Conservation (phyloP, 2,113 vertebrate species). For the Agelaius phoeniceus region DNA sequence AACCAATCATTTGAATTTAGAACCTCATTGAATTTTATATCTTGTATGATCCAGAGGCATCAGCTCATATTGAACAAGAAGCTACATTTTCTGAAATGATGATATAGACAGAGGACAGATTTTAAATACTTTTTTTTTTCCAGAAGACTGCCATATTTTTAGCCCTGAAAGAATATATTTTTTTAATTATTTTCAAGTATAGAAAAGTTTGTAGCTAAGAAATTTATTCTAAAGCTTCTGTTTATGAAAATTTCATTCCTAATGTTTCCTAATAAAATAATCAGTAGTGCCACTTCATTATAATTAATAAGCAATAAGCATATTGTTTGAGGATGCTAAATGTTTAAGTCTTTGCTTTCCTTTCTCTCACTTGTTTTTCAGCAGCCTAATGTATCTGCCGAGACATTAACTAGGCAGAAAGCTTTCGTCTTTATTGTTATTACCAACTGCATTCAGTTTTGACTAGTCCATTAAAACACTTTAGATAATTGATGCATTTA, state of each 20-base stretch:
- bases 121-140: not conserved
- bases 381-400: not conserved
- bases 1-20: rapidly evolving
- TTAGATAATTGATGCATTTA: not conserved
- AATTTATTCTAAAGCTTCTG: not conserved
- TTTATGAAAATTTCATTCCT: slow-evolving; percentile 10
- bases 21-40: not conserved
- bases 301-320: slow-evolving; percentile 51
- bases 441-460: not conserved
- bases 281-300: not conserved
- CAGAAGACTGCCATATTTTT: not conserved
- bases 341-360: not conserved
- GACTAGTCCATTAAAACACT: slow-evolving; percentile 8
- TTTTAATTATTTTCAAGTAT: not conserved
- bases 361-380: not conserved
- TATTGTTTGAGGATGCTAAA: slow-evolving; percentile 17
- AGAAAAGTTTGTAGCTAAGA: not conserved
- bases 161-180: not conserved
- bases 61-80: not conserved
- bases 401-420: not conserved
- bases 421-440: not conserved
- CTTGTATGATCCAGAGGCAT: not conserved
- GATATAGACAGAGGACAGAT: not conserved
- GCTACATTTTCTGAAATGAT: not conserved
- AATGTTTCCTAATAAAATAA: slow-evolving; percentile 26